A percentile compares a stretch with the other conserved stretches of the same genome.
Conservation (phyloP, 2,888 invertebrate species). For the Zygothrica quintamaculata region DNA sequence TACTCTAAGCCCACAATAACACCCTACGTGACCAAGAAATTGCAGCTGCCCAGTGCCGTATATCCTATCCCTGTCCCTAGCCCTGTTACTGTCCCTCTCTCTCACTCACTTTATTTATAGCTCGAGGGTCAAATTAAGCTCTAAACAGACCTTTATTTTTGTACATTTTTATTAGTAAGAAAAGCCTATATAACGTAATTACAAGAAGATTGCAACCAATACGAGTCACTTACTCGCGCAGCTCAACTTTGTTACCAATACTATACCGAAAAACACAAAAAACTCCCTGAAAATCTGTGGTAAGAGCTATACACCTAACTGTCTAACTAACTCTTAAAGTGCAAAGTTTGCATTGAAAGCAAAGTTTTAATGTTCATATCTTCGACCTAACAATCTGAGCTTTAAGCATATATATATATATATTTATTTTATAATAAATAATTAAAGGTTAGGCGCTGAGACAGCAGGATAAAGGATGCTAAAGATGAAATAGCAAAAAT, state of each 20-base stretch:
- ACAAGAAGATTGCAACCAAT: conserved; percentile 23
- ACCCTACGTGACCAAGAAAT: conserved; percentile 14
- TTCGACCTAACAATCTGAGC: too few relatives aligned
- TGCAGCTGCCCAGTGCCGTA: conserved; percentile 17
- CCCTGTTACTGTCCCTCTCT: not conserved
- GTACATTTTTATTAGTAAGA: conserved; percentile 18
- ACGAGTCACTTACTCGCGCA: not conserved
- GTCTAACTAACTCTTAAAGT: not conserved
- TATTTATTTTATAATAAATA: too few relatives aligned
- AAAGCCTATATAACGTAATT: conserved; percentile 47
- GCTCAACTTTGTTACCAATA: not conserved
- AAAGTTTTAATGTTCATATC: too few relatives aligned
- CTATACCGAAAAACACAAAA: too few relatives aligned
- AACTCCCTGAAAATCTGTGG: too few relatives aligned
- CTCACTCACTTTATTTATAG: conserved; percentile 64
- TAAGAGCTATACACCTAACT: too few relatives aligned
- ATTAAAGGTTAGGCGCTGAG: too few relatives aligned
- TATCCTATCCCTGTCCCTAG: conserved; percentile 22
- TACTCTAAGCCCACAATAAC: not conserved
- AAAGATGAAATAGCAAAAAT: too few relatives aligned
- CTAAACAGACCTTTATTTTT: conserved; percentile 53
- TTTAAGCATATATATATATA: too few relatives aligned
- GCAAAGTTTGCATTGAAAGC: not conserved
- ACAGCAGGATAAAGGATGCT: too few relatives aligned
- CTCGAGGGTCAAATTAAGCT: conserved; percentile 69